phyloP scores from a whole-genome alignment of 2,113 vertebrate genomes.

The Vireo altiloquus region DNA sequence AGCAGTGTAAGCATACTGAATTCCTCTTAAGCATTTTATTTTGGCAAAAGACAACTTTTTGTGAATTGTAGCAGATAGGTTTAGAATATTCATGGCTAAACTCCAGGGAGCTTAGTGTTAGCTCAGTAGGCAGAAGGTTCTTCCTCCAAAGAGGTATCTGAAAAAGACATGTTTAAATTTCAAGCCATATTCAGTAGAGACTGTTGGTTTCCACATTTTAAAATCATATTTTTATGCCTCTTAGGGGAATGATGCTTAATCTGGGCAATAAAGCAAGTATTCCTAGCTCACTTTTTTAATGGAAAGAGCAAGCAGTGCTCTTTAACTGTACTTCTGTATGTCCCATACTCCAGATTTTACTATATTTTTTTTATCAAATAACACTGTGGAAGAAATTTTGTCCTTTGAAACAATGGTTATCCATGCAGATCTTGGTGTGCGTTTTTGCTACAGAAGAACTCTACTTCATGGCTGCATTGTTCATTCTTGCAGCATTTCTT shows the following conservation, averaged over 20 bases:
- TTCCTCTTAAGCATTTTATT: slow-evolving; percentile 38
- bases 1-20: not conserved
- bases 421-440: not conserved
- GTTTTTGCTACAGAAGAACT: slow-evolving; percentile 22
- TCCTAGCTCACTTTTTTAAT: not conserved
- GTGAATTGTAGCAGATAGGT: slow-evolving; percentile 4
- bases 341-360: not conserved
- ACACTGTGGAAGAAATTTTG: not conserved
- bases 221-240: slow-evolving; percentile 10
- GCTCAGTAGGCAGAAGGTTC: slow-evolving; percentile 52
- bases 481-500: slow-evolving; percentile 49
- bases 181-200: slow-evolving; percentile 37
- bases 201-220: slow-evolving; percentile 12
- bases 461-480: slow-evolving; percentile 32
- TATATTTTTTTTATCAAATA: not conserved
- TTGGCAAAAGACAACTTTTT: slow-evolving; percentile 39
- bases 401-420: not conserved
- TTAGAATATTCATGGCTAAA: slow-evolving; percentile 63
- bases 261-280: slow-evolving; percentile 3
- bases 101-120: slow-evolving; percentile 57
- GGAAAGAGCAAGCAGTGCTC: not conserved
- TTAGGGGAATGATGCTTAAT: slow-evolving; percentile 7
- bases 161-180: slow-evolving; percentile 48
- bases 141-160: slow-evolving; percentile 42
- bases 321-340: not conserved